Evolutionary conservation across 2,888 invertebrate genomes (phyloP), one percentile per base, ranked within the genome.

Genomic region (Polietes domitor): DNA sequence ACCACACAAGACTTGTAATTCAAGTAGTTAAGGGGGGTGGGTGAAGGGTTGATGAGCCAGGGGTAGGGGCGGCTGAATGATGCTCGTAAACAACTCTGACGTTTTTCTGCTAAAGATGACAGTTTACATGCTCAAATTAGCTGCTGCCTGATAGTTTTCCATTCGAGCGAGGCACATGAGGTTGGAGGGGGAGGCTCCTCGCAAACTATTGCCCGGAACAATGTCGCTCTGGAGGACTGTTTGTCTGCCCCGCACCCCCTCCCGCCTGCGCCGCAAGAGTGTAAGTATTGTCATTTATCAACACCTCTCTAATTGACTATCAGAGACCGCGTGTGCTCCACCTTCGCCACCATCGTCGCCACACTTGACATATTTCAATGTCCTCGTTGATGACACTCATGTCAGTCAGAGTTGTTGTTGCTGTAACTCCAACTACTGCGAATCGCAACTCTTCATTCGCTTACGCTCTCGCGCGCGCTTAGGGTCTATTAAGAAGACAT

Each of bases 351-450:
- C 41, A 41, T 55, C n/a, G 9, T 73, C 2, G n/a, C 7, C 61
- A 73, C 58, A 73, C 63, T 58, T 50, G 32, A 71, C 68, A 80
- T 15, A 70, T 75, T 61, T 80, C 47, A 63, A 50, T 71, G 71
- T 21, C 71, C 58, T 77, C 47, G 77, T 63, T 71, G 32, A 32
- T 63, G 41, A 21, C 26, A 41, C 32, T 65, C 41, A 12, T 3
- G 41, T 24, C 19, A 72, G 37, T 10, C n/a, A 21, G 32, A 63
- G 65, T 74, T 26, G 9, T 47, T 50, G 37, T 71, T 41, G 7
- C 47, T 73, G 47, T 58, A 43, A 43, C 68, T 15, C 12, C 58
- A 68, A 68, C 68, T 68, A 68, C 68, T 68, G 21, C 24, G 43
- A 65, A 65, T 65, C 5, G 9, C 41, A 70, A 68, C 53, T 50